These are phyloP conservation scores for Mohoua ochrocephala DNA, from an alignment of 2,113 vertebrate species.

Conservation along the genomic window DNA sequence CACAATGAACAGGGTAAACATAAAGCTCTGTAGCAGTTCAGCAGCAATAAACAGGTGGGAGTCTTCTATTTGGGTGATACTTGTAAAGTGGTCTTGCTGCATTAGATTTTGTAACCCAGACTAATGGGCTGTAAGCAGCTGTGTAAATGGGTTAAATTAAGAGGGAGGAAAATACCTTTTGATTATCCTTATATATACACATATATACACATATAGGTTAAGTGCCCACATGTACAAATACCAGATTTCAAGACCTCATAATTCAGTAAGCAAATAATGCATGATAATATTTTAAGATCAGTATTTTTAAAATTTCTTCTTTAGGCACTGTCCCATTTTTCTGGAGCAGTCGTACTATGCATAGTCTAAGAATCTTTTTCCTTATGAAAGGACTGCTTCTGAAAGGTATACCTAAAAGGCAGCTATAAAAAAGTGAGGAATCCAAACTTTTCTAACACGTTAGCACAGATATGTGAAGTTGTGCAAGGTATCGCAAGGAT, in stretches of 20 bases:
- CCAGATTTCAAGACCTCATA: not conserved
- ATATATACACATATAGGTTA: not conserved
- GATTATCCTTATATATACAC: not conserved
- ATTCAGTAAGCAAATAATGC: not conserved
- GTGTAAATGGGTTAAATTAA: conserved; percentile 1
- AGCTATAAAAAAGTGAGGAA: not conserved
- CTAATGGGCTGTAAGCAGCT: not conserved
- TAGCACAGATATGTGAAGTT: not conserved
- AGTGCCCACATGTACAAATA: not conserved
- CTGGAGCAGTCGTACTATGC: not conserved
- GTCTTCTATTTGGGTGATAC: not conserved
- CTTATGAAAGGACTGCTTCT: not conserved
- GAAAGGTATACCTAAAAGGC: not conserved
- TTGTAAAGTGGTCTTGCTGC: conserved; percentile 21
- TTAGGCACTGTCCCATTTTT: not conserved
- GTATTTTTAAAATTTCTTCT: not conserved
- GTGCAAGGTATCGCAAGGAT: not conserved
- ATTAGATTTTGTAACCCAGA: conserved; percentile 28
- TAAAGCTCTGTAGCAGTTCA: not conserved
- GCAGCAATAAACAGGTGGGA: conserved; percentile 25
- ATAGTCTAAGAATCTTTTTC: not conserved
- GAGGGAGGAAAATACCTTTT: conserved; percentile 9
- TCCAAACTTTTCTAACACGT: not conserved
- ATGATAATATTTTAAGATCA: not conserved
- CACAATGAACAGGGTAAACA: not conserved